phyloP scores from a whole-genome alignment of 2,113 vertebrate genomes.

The Sapayoa aenigma region DNA sequence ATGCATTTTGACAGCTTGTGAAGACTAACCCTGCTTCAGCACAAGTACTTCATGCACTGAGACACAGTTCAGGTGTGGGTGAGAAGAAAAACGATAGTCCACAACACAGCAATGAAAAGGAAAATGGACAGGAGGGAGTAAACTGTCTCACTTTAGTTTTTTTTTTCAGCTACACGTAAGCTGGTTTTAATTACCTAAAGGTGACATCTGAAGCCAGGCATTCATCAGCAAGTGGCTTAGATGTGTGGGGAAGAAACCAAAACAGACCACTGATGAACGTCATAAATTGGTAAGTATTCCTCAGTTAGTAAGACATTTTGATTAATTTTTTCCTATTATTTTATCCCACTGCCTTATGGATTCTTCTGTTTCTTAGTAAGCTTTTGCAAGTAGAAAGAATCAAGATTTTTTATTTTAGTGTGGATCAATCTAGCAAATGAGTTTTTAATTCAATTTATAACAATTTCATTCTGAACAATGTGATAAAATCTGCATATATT shows the following conservation, averaged over 20 bases:
- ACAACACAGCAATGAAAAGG: background rate
- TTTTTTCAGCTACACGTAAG: background rate
- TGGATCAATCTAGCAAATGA: background rate
- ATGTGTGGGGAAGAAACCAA: background rate
- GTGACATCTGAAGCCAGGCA: background rate
- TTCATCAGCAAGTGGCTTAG: background rate
- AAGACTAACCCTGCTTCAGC: background rate
- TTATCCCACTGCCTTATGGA: background rate
- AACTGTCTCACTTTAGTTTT: background rate
- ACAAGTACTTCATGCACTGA: background rate
- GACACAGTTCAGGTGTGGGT: background rate
- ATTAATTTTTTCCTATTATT: background rate
- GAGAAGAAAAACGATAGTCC: background rate
- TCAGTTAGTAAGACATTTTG: background rate
- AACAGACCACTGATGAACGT: background rate
- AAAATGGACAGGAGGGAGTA: background rate
- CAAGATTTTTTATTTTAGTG: background rate
- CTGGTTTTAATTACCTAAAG: background rate
- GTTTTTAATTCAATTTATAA: background rate
- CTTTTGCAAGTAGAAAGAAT: background rate
- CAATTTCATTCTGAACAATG: background rate
- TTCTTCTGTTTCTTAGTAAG: background rate
- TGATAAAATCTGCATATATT: background rate
- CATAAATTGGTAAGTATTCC: background rate
- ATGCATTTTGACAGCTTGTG: background rate